Evolutionary conservation across 2,797 vertebrate genomes (phyloP), one percentile per base, ranked within the genome.

Genomic region (Xenopus petersii): DNA sequence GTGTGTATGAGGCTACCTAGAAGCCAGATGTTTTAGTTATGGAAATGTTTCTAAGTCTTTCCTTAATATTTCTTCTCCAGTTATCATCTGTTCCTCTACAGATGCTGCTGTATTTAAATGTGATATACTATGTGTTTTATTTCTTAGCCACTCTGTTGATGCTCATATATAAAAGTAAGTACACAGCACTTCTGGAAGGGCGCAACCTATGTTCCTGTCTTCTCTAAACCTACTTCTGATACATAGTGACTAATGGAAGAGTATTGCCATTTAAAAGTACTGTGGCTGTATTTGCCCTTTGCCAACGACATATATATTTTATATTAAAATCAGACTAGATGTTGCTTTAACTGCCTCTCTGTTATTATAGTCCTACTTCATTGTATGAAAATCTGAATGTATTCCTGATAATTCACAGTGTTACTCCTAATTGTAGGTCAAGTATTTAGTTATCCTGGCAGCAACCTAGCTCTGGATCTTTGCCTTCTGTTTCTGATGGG

Each of bases 81-180:
- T 85, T 93, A 9, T 92, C 93, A 0, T 93, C 92, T 0, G 81
- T 94, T n/a, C 86, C 87, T 2, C 86, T 95, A 49, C 95, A 96
- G 71, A 59, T 91, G 2, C 80, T 95, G 4, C 80, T 94, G 0
- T 87, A 83, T 5, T 46, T 92, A 51, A 93, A 91, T 0, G 83
- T 85, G 0, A 0, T 84, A 1, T 95, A 89, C 75, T 89, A 80
- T 55, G 24, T 85, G 61, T 89, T 94, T 48, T 93, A 95, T 67
- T 92, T 95, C 83, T 60, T 92, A 42, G 89, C 85, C 12, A 92
- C 87, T 0, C 84, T 95, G 10, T 81, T 90, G 11, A 82, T 94
- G 83, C 86, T 94, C 55, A 67, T 88, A 74, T 94, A 90, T 80
- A 95, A 97, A 84, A 93, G 95, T 95, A 83, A 93, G 95, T 86